Percentiles rank a stretch among this genome's conserved stretches.
phyloP scores from a whole-genome alignment of 2,113 vertebrate species.

The Archilochus colubris region DNA sequence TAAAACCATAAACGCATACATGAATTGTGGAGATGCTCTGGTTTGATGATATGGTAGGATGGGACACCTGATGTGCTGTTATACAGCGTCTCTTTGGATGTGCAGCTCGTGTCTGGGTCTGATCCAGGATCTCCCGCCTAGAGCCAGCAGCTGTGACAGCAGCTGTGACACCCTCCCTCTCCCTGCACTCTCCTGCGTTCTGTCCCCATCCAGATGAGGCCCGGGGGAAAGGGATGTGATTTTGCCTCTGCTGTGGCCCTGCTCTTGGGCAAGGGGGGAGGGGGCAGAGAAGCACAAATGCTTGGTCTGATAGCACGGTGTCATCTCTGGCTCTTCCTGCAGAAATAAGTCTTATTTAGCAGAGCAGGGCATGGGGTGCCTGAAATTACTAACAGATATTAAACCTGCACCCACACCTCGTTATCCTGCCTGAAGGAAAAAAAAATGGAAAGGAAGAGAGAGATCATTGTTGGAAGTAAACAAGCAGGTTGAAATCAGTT shows the following conservation, averaged over 20 bases:
- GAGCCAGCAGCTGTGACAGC: background rate
- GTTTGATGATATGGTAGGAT: background rate
- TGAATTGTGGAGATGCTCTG: fast-evolving
- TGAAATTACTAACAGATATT: background rate
- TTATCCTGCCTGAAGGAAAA: no score
- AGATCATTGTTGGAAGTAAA: no score
- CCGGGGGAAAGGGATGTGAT: background rate
- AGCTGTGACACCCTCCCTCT: background rate
- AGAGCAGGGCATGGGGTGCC: background rate
- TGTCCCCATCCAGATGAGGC: background rate
- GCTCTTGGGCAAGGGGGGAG: no score
- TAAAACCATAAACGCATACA: background rate
- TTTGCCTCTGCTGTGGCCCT: background rate
- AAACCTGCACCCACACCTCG: background rate
- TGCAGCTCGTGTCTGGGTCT: fast-evolving
- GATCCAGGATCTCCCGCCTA: no score
- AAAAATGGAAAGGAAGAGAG: background rate
- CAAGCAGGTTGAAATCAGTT: background rate
- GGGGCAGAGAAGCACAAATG: background rate
- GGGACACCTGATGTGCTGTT: fast-evolving
- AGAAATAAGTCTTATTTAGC: background rate
- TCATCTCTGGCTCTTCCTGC: background rate
- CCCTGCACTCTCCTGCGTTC: no score
- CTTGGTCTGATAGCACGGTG: background rate
- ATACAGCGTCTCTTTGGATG: background rate